A percentile compares a stretch with the other conserved stretches of the same genome.
Evolutionary conservation across 2,113 vertebrate species (phyloP).

Genomic region (Vulpes lagopus): DNA sequence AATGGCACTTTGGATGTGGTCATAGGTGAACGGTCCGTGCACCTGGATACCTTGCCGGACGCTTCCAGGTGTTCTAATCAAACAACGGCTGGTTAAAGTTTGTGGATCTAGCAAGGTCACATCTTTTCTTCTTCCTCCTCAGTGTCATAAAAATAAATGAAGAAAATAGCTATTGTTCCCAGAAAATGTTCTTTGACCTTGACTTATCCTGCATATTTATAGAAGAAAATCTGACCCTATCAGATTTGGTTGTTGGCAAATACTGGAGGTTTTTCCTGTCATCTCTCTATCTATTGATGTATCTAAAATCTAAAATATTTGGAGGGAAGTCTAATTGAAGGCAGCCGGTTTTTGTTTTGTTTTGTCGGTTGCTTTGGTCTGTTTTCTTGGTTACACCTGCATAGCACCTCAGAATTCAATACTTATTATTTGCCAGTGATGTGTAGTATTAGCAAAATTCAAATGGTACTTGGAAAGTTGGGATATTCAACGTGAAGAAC

Average conservation of each 20-base stretch:
- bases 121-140: neutral
- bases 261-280: neutral
- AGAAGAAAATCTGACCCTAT: slow-evolving; percentile 41
- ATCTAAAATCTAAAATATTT: neutral
- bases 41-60: neutral
- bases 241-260: slow-evolving; percentile 24
- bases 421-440: neutral
- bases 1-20: slow-evolving; percentile 69
- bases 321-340: neutral
- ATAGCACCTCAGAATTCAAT: neutral
- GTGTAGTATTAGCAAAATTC: neutral
- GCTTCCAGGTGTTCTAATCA: slow-evolving; percentile 40
- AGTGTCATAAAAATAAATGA: neutral
- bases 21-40: slow-evolving; percentile 58
- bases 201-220: neutral
- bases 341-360: neutral
- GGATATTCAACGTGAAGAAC: neutral
- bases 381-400: neutral
- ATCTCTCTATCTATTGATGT: neutral
- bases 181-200: slow-evolving; percentile 58
- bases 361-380: neutral
- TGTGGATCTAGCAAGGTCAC: slow-evolving; percentile 11
- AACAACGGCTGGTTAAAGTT: slow-evolving; percentile 23
- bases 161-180: neutral
- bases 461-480: neutral